These are phyloP conservation scores for Bettongia penicillata DNA, from an alignment of 2,113 vertebrate genomes.

Conservation along the genomic window DNA sequence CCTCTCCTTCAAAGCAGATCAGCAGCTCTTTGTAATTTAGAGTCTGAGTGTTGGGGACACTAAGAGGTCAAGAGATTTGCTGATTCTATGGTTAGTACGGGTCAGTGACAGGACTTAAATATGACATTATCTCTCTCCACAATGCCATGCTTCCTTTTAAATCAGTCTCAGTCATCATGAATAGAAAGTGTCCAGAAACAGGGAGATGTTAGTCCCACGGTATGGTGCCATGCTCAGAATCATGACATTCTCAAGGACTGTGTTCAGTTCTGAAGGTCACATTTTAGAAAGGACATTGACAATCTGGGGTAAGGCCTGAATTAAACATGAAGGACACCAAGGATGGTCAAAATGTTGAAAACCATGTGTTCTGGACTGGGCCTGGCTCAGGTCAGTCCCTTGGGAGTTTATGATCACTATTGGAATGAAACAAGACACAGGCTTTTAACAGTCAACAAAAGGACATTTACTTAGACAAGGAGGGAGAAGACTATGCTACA, in stretches of 20 bases:
- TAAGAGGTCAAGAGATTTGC: background rate
- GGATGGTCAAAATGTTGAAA: background rate
- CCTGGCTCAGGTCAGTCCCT: background rate
- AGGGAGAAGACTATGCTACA: background rate
- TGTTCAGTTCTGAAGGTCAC: background rate
- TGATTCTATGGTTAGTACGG: background rate
- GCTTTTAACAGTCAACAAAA: background rate
- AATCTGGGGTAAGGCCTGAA: background rate
- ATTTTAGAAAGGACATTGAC: background rate
- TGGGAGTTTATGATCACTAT: background rate
- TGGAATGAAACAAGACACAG: background rate
- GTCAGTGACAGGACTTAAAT: background rate
- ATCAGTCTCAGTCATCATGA: background rate
- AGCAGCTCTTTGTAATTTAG: background rate
- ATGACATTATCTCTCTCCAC: background rate
- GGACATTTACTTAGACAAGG: background rate
- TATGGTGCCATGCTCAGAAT: background rate
- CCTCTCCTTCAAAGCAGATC: background rate
- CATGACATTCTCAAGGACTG: background rate
- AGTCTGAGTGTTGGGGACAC: background rate
- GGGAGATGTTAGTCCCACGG: no score
- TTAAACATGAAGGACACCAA: background rate
- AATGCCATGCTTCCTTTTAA: background rate
- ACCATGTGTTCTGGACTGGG: background rate
- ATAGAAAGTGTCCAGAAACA: background rate